Evolutionary conservation across 1,140 invertebrate genomes (phyloP).

Genomic region (Chionoecetes opilio): DNA sequence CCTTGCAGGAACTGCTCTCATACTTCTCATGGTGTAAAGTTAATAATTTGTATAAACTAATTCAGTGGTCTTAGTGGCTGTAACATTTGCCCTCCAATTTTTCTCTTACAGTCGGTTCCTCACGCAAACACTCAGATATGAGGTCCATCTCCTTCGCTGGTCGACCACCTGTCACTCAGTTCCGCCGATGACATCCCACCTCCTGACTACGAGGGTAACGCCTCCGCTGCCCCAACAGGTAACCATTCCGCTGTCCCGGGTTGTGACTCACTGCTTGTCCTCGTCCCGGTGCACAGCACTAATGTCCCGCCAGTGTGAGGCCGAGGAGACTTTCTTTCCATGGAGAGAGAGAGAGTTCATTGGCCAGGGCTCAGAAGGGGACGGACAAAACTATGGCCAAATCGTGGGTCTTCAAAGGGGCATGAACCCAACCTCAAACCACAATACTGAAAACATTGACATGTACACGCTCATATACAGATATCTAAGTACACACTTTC

Average conservation of each 20-base stretch:
- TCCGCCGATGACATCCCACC: constrained; percentile 66
- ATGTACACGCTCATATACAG: constrained; percentile 42
- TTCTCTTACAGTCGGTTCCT: constrained; percentile 15
- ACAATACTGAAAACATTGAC: not conserved
- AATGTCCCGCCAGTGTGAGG: constrained; percentile 64
- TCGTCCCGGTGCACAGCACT: constrained; percentile 57
- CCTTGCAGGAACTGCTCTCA: not conserved
- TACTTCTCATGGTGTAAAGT: not conserved
- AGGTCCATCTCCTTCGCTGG: constrained; percentile 57
- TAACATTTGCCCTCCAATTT: not conserved
- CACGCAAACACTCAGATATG: constrained; percentile 56
- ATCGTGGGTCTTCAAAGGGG: constrained; percentile 44
- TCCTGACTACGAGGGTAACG: constrained; percentile 72
- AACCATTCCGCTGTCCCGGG: constrained; percentile 66
- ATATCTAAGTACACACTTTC: constrained; percentile 1
- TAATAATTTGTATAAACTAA: not conserved
- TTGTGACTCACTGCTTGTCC: constrained; percentile 53
- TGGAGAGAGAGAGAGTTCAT: constrained; percentile 68
- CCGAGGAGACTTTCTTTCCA: constrained; percentile 35
- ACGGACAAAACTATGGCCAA: constrained; percentile 17
- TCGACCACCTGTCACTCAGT: constrained; percentile 61
- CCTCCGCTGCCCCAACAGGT: constrained; percentile 66
- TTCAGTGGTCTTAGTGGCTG: not conserved
- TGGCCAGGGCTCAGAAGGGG: constrained; percentile 49
- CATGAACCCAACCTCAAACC: not conserved